A percentile compares a stretch with the other conserved stretches of the same genome.
These are phyloP conservation scores for Leptopilina syphax DNA, from an alignment of 2,888 invertebrate species.

Conservation along the genomic window DNA sequence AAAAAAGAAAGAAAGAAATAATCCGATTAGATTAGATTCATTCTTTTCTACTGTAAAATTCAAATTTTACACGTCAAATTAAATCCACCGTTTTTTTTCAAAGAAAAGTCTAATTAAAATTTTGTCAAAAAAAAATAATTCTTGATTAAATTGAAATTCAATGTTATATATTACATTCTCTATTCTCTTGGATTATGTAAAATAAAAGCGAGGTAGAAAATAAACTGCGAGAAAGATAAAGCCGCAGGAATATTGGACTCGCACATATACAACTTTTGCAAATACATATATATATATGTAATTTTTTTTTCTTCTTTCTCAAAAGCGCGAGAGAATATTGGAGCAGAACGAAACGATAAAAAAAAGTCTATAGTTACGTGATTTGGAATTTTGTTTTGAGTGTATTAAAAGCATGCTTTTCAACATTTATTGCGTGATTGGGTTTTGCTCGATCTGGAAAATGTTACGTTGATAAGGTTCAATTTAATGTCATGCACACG, in stretches of 20 bases:
- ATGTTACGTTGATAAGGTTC: constrained; percentile 29
- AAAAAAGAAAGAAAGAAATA: constrained; percentile 52
- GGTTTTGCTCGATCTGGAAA: constrained; percentile 25
- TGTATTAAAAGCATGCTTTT: constrained; percentile 24
- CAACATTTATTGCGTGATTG: constrained; percentile 31
- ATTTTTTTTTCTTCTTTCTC: neutral
- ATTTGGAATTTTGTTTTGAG: constrained; percentile 12
- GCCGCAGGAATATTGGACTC: constrained; percentile 26
- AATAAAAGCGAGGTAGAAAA: constrained; percentile 4
- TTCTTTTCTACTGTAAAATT: neutral
- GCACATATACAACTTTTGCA: neutral
- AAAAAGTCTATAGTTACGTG: constrained; percentile 3
- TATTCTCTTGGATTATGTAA: constrained; percentile 20
- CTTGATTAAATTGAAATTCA: constrained; percentile 7
- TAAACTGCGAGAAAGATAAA: constrained; percentile 16
- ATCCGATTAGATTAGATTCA: neutral
- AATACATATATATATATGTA: neutral
- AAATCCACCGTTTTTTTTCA: too few relatives aligned
- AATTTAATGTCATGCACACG: constrained; percentile 36
- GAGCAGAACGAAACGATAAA: constrained; percentile 25
- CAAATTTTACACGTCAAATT: neutral
- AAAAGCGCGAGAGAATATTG: constrained; percentile 11
- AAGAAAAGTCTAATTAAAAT: neutral
- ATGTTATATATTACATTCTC: neutral
- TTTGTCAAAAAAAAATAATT: neutral